Base-by-base conservation (phyloP, 1,140 invertebrate genomes). In the Tachypleus tridentatus region DNA sequence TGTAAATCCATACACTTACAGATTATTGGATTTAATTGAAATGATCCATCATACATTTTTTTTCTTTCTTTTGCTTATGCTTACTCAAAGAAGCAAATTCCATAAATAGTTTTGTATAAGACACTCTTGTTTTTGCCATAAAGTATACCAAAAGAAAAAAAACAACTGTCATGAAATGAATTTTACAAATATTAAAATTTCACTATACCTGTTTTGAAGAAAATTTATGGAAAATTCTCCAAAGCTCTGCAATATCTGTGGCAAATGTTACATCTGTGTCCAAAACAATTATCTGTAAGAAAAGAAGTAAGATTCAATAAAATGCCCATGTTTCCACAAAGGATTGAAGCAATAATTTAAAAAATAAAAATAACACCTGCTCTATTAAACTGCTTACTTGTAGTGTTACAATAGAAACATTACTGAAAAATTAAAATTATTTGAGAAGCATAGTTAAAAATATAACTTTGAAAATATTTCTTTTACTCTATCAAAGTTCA, bases 231-330 rank as follows among this genome's bases (percentile, higher is more conserved):
- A 95, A 94, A 66, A 87, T 78, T 67, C 81, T 79, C 92, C 93
- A 94, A 53, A 94, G 75, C 72, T 88, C 83, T 58, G 84, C 83
- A 67, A 95, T 86, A 78, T 96, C 90, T 70, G 85, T 87, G 4
- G 90, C 80, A 77, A 95, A 87, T 29, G 86, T 93, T 5, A 96
- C 80, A 78, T 95, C 92, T 3, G 91, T 93, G 76, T 96, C 92
- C 49, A 95, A 77, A 9, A 95, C 87, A 67, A 92, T 86, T 10
- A 89, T 86, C 78, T 78, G 64, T 29, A 67, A 53, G 10, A 65
- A 59, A 11, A 70, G 64, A 58, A 29, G 29, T 29, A 29, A 29
- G 0, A 29, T 29, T 29, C 29, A 29, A 29, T 29, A 29, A 29
- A 29, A 29, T 29, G 29, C 63, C 54, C 61, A 62, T 49, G 3